Evolutionary conservation across 37 sponge, comb jelly and placozoan species (phyloP).

Genomic region (Chondrilla cf. caribensis): DNA sequence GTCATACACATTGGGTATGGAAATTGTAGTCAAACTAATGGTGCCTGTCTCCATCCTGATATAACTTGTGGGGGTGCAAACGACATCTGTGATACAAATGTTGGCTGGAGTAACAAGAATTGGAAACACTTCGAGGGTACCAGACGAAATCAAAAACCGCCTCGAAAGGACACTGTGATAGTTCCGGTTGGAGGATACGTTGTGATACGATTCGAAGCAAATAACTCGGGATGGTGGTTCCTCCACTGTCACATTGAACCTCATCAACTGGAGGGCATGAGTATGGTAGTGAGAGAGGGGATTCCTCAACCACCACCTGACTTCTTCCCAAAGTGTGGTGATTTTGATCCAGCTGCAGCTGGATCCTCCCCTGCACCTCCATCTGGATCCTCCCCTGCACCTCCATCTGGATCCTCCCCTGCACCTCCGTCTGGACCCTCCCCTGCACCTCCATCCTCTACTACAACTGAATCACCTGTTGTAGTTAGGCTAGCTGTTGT

Average conservation of each 20-base stretch:
- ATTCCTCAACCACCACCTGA: not conserved
- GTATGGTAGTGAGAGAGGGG: not conserved
- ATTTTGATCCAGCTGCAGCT: not conserved
- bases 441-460: no score
- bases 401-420: no score
- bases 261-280: conserved; percentile 1
- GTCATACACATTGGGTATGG: conserved; percentile 35
- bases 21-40: not conserved
- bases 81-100: no score
- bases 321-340: not conserved
- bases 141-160: no score
- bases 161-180: not conserved
- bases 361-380: no score
- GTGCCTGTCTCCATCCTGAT: no score
- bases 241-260: conserved; percentile 2
- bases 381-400: no score
- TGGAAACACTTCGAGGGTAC: not conserved
- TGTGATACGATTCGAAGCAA: not conserved
- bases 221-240: conserved; percentile 9
- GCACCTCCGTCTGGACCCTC: no score
- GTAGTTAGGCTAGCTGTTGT: no score
- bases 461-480: no score
- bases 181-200: not conserved
- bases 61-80: no score
- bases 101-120: no score